Evolutionary conservation across 2,797 vertebrate genomes (phyloP).

Genomic region (Hyperoplus lanceolatus): DNA sequence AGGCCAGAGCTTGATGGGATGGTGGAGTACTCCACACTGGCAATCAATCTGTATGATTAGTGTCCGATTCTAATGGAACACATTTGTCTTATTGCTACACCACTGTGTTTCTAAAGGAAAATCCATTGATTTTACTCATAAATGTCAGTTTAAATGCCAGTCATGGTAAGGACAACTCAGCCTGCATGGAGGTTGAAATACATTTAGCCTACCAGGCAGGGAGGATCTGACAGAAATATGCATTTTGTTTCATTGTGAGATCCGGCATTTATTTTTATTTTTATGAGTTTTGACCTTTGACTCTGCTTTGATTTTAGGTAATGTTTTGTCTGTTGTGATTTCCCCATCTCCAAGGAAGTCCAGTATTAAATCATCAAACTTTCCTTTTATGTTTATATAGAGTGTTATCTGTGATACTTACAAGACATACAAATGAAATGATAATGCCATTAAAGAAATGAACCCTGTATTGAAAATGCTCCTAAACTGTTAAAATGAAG

Average conservation of each 20-base stretch:
- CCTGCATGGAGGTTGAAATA: not conserved
- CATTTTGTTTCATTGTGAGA: not conserved
- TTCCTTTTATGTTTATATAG: not conserved
- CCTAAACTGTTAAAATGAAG: not conserved
- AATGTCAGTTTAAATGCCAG: not conserved
- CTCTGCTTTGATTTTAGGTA: not conserved
- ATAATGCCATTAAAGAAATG: conserved; percentile 6
- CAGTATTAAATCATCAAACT: conserved; percentile 6
- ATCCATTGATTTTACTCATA: not conserved
- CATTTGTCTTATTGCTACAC: not conserved
- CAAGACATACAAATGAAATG: not conserved
- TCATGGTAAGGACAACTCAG: not conserved
- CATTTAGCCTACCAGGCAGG: not conserved
- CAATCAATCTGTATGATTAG: conserved; percentile 40
- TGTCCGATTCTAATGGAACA: not conserved
- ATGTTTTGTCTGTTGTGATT: not conserved
- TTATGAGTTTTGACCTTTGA: not conserved
- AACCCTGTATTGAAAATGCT: not conserved
- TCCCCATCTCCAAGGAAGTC: not conserved
- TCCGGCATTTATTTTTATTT: not conserved
- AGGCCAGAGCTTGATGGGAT: conserved; percentile 49
- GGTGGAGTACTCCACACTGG: conserved; percentile 83
- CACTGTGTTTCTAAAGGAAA: not conserved
- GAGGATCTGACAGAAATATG: not conserved
- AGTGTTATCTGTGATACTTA: conserved; percentile 1